Evolutionary conservation across 2,113 vertebrate species (phyloP).

Genomic region (Salvelinus alpinus): DNA sequence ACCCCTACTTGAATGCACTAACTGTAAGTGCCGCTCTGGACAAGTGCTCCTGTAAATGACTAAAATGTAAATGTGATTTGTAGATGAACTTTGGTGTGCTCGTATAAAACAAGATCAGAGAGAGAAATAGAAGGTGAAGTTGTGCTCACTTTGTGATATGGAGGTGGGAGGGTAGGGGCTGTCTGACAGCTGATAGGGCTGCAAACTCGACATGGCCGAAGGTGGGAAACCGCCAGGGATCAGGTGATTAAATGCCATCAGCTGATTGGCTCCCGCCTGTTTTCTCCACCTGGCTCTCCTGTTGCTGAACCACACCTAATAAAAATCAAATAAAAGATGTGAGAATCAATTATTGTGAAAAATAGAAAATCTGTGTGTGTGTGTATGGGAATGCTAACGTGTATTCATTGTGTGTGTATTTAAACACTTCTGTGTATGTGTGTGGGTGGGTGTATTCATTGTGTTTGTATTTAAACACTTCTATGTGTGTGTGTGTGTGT

Average conservation of each 20-base stretch:
- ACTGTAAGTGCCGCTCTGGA: too few relatives aligned
- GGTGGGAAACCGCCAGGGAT: constrained; percentile 97
- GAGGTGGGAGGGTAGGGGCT: constrained; percentile 93
- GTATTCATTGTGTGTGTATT: too few relatives aligned
- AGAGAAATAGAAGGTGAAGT: background rate
- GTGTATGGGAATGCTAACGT: background rate
- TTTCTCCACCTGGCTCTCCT: constrained; percentile 98
- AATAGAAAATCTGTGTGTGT: background rate
- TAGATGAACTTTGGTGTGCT: too few relatives aligned
- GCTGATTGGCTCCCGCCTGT: constrained; percentile 97
- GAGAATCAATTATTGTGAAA: too few relatives aligned
- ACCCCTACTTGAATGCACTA: too few relatives aligned
- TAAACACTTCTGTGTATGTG: too few relatives aligned
- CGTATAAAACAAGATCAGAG: too few relatives aligned
- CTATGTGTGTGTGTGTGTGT: too few relatives aligned
- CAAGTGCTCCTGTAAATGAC: too few relatives aligned
- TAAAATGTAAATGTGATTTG: too few relatives aligned
- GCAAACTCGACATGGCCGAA: constrained; percentile 91
- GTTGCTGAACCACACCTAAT: constrained; percentile 98
- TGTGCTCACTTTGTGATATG: constrained; percentile 87
- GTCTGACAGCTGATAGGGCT: constrained; percentile 94
- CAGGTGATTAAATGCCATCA: constrained; percentile 99
- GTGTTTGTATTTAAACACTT: too few relatives aligned
- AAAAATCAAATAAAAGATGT: background rate
- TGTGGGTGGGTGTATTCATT: too few relatives aligned